Conservation (phyloP, 2,797 vertebrate species). For the Enteromius paludinosus region DNA sequence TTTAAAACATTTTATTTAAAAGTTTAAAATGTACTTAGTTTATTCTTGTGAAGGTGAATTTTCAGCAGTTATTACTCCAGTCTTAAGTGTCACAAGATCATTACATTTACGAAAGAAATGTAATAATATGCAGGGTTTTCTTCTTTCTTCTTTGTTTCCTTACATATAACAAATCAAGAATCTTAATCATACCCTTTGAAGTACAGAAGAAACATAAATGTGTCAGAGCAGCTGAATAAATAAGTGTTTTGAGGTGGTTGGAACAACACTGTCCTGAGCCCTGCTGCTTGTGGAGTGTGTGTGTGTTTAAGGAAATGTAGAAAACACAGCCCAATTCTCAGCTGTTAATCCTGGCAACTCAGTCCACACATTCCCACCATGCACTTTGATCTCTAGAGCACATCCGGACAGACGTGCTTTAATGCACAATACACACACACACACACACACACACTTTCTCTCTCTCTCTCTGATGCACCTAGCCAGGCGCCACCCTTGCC, state of each 20-base stretch:
- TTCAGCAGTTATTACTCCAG: not conserved
- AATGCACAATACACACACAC: conserved; percentile 63
- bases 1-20: not conserved
- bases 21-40: not conserved
- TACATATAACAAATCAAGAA: not conserved
- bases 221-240: conserved; percentile 39
- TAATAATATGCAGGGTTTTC: no score
- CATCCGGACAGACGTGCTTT: conserved; percentile 73
- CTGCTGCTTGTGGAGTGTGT: not conserved
- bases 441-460: no score
- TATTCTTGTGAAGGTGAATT: not conserved
- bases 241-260: conserved; percentile 45
- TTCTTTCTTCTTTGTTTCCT: not conserved
- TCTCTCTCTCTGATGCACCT: conserved; percentile 33
- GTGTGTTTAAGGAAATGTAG: conserved; percentile 69
- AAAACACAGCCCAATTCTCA: conserved; percentile 78
- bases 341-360: conserved; percentile 78
- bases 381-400: conserved; percentile 80
- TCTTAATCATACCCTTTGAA: conserved; percentile 27
- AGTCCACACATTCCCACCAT: conserved; percentile 74
- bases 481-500: conserved; percentile 52
- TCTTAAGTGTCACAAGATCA: not conserved
- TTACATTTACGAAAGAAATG: not conserved
- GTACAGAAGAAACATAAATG: conserved; percentile 13
- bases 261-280: conserved; percentile 53